Evolutionary conservation across 2,888 invertebrate genomes (phyloP), one percentile per base, ranked within the genome.

Genomic region (Amphipyra berbera): DNA sequence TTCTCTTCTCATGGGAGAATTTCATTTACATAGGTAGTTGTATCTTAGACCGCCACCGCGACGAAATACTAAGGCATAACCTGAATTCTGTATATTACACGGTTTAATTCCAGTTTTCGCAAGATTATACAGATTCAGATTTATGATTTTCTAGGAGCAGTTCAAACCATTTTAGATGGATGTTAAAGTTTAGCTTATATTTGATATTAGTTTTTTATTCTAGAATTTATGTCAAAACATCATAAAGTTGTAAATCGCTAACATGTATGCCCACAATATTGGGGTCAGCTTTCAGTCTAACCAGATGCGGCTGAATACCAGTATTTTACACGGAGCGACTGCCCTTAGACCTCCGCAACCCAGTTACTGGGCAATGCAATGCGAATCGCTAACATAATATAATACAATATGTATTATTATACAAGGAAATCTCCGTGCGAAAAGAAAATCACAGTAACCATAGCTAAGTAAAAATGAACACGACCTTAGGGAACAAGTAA

Each of bases 381-480:
- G n/a, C n/a, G n/a, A n/a, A n/a, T n/a, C n/a, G n/a, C n/a, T n/a
- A n/a, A n/a, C n/a, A n/a, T n/a, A n/a, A n/a, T n/a, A n/a, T n/a
- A n/a, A n/a, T n/a, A n/a, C n/a, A n/a, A n/a, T n/a, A n/a, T n/a
- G n/a, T n/a, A n/a, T 33, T 33, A 33, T 33, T 33, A 8, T 33
- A 33, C 38, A 70, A 40, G n/a, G 35, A 76, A 62, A 67, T 63
- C 38, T 49, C 13, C 1, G 13, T 35, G 40, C 30, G 6, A 53
- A 41, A 61, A 49, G 53, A 58, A 70, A 67, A 55, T 57, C 49
- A 48, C 44, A 41, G 56, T 56, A 53, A 59, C 61, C 64, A 71
- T 52, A 54, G 37, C 57, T 57, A 58, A 57, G 68, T 64, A 53
- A 62, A 60, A 62, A 68, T 69, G 27, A 59, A 73, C 45, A 44